phyloP scores from a whole-genome alignment of 2,888 invertebrate genomes.

The Tetragnatha montana region DNA sequence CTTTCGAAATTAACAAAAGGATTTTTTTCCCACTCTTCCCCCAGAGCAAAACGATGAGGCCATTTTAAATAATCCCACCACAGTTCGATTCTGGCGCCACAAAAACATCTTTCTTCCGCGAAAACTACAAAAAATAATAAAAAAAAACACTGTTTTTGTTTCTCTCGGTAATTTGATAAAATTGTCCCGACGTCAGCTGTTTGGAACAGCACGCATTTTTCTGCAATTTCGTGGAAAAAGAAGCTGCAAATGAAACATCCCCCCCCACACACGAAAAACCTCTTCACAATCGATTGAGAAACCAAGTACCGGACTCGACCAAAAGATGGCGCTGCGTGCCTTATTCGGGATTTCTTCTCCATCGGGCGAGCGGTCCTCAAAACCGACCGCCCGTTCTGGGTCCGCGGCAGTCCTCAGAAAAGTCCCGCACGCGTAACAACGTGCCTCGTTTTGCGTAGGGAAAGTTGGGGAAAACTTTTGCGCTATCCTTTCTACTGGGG shows the following conservation, averaged over 20 bases:
- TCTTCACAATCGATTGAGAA: neutral
- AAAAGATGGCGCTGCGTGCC: conserved; percentile 43
- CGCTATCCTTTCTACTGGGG: neutral
- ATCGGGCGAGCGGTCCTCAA: conserved; percentile 18
- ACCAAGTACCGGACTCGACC: neutral
- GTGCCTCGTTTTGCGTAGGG: neutral
- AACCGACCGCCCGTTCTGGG: conserved; percentile 23
- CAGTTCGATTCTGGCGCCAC: neutral
- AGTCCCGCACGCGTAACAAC: neutral
- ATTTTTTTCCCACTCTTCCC: neutral
- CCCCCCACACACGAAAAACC: neutral
- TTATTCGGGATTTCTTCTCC: conserved; percentile 25
- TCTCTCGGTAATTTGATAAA: neutral
- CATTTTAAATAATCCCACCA: neutral
- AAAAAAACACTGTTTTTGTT: neutral
- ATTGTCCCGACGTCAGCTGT: conserved; percentile 1
- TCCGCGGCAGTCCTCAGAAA: conserved; percentile 28
- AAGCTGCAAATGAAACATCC: neutral
- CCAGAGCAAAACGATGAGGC: neutral
- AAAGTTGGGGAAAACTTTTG: conserved; percentile 42
- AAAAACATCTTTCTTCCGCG: neutral
- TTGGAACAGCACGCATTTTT: neutral
- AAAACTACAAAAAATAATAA: neutral
- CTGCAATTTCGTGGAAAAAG: neutral
- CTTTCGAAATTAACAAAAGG: neutral